These are phyloP conservation scores for Epicampocera succincta DNA, from an alignment of 2,888 invertebrate species.

Conservation along the genomic window DNA sequence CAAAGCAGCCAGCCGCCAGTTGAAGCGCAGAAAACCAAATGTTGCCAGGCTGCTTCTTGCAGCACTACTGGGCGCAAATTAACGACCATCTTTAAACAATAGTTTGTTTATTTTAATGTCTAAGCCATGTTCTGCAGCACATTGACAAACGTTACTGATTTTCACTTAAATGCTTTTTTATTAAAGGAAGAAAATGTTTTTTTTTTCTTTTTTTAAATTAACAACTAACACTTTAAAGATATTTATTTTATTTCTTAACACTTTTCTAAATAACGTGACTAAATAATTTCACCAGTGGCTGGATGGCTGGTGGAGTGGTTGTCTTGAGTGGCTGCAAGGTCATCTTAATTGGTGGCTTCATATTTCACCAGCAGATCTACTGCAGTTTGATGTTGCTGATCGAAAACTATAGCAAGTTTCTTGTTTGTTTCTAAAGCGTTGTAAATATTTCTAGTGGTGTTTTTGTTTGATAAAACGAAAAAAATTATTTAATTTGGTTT, in stretches of 20 bases:
- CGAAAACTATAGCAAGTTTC: neutral
- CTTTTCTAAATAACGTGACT: constrained; percentile 63
- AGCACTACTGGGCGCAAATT: constrained; percentile 39
- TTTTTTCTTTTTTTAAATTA: too few relatives aligned
- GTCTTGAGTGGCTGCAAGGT: constrained; percentile 52
- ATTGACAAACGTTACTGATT: neutral
- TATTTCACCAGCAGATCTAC: neutral
- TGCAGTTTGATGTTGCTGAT: constrained; percentile 1
- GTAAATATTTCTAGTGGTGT: neutral
- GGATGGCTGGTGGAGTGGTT: neutral
- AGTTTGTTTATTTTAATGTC: constrained; percentile 51
- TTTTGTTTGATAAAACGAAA: neutral
- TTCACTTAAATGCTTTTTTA: constrained; percentile 7
- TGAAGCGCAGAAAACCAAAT: neutral
- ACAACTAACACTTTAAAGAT: neutral
- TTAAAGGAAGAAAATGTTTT: constrained; percentile 16
- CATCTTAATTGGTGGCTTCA: constrained; percentile 50
- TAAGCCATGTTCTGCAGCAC: constrained; percentile 17
- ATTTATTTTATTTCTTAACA: constrained; percentile 25
- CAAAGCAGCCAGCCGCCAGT: neutral
- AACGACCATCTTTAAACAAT: constrained; percentile 56
- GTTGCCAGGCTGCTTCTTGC: neutral
- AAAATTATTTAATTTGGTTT: constrained; percentile 10
- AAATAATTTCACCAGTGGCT: constrained; percentile 29
- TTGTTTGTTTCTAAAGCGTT: neutral